Conservation (phyloP, 2,888 invertebrate species). For the Drosophila meridionalis region DNA sequence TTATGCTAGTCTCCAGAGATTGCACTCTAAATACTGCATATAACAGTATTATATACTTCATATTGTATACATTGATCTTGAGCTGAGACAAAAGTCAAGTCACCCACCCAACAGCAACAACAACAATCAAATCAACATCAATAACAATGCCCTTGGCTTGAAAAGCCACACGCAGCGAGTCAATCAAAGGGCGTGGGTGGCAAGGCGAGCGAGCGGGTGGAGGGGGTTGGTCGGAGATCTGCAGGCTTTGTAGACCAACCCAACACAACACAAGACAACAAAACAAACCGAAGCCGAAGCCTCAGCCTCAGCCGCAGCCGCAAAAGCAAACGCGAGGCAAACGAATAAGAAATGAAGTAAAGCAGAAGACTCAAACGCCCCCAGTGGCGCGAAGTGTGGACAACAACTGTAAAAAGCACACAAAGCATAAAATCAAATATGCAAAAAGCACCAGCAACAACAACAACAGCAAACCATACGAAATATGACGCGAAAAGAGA, state of each 20-base stretch:
- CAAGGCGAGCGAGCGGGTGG: background rate
- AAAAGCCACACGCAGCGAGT: slow-evolving; percentile 71
- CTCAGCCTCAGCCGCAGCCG: slow-evolving; percentile 10
- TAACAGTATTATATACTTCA: background rate
- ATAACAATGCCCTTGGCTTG: slow-evolving; percentile 67
- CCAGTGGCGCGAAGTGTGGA: slow-evolving; percentile 65
- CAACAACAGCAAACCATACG: slow-evolving; percentile 44
- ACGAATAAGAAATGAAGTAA: slow-evolving; percentile 28
- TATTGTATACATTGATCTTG: slow-evolving; percentile 51
- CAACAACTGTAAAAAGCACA: slow-evolving; percentile 77
- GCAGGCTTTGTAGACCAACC: slow-evolving; percentile 16
- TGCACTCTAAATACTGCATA: no score
- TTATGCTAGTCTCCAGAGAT: background rate
- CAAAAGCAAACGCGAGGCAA: slow-evolving; percentile 17
- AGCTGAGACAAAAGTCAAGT: slow-evolving; percentile 64
- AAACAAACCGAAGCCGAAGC: slow-evolving; percentile 31
- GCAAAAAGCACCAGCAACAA: slow-evolving; percentile 45
- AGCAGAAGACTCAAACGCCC: slow-evolving; percentile 63
- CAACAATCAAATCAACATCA: slow-evolving; percentile 24
- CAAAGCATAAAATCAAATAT: slow-evolving; percentile 79
- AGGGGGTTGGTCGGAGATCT: slow-evolving; percentile 18
- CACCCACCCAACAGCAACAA: slow-evolving; percentile 31
- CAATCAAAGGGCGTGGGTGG: slow-evolving; percentile 30
- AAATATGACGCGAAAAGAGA: slow-evolving; percentile 72
- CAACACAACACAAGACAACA: slow-evolving; percentile 12